These are phyloP conservation scores for Diarsia rubi DNA, from an alignment of 2,888 invertebrate genomes.

Conservation along the genomic window DNA sequence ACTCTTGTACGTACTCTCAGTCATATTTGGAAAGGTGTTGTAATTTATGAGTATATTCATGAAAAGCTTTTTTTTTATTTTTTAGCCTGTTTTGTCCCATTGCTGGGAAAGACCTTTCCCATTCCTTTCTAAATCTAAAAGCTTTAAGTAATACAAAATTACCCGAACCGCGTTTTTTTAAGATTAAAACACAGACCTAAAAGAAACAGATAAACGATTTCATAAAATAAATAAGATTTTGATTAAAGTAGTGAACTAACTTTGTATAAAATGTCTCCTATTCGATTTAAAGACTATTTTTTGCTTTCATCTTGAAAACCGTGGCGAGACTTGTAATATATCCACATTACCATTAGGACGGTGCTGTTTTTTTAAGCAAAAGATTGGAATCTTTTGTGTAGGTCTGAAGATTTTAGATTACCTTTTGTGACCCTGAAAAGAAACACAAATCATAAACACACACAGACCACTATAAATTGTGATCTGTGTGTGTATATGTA, in stretches of 20 bases:
- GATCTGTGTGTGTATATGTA: too few species aligned
- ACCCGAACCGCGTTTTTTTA: too few species aligned
- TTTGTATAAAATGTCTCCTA: constrained; percentile 12
- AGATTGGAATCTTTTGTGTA: constrained; percentile 18
- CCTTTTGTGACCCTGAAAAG: not conserved
- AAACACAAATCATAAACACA: not conserved
- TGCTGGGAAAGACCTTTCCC: too few species aligned
- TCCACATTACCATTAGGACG: constrained; percentile 35
- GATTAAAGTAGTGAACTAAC: too few species aligned
- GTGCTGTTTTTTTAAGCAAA: constrained; percentile 29
- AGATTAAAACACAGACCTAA: not conserved
- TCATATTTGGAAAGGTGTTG: constrained; percentile 2
- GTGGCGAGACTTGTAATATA: constrained; percentile 20
- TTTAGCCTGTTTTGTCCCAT: too few species aligned
- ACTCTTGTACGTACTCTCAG: not conserved
- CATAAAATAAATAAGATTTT: constrained; percentile 9
- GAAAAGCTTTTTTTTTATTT: not conserved
- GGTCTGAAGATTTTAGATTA: constrained; percentile 20
- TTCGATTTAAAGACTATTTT: constrained; percentile 27
- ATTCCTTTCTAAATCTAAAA: not conserved
- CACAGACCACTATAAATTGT: not conserved
- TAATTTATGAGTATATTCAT: not conserved
- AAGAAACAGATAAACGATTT: not conserved
- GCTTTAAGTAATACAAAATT: not conserved
- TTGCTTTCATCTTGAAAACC: constrained; percentile 21